phyloP scores from a whole-genome alignment of 37 sponge, comb jelly and placozoan genomes.

The Amphimedon queenslandica region DNA sequence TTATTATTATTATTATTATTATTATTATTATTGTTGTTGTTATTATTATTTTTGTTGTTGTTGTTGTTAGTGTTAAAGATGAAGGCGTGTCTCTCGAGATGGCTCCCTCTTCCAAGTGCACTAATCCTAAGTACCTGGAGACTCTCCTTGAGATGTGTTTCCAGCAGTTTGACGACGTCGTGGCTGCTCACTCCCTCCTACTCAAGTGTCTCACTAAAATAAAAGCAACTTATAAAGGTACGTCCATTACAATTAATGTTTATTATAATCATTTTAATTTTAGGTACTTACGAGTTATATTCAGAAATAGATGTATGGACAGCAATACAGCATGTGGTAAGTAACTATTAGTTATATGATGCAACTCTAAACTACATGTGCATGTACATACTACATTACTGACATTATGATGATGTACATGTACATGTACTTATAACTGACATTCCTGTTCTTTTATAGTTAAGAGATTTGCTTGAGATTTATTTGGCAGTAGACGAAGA shows the following conservation, averaged over 20 bases:
- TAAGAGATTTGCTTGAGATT: constrained; percentile 19
- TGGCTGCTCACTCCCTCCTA: constrained; percentile 73
- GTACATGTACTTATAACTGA: neutral
- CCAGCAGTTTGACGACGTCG: constrained; percentile 75
- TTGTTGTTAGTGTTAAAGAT: too few species aligned
- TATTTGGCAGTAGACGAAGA: constrained; percentile 21
- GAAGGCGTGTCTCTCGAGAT: neutral
- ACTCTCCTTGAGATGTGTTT: constrained; percentile 78
- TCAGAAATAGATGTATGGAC: constrained; percentile 66
- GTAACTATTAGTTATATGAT: too few species aligned
- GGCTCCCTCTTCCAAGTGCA: constrained; percentile 4
- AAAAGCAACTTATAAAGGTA: constrained; percentile 40
- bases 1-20: too few species aligned
- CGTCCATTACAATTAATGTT: neutral
- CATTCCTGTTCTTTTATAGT: constrained; percentile 4
- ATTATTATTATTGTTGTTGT: too few species aligned
- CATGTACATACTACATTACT: too few species aligned
- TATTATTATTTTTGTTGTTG: too few species aligned
- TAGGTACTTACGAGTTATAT: constrained; percentile 48
- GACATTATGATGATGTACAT: neutral
- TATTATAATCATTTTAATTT: neutral
- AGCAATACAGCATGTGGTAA: constrained; percentile 72
- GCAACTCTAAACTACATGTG: too few species aligned
- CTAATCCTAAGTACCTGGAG: constrained; percentile 66
- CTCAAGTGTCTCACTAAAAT: constrained; percentile 40